A percentile compares a stretch with the other conserved stretches of the same genome.
Evolutionary conservation across 1,140 invertebrate genomes (phyloP).

Genomic region (Hypothenemus hampei): DNA sequence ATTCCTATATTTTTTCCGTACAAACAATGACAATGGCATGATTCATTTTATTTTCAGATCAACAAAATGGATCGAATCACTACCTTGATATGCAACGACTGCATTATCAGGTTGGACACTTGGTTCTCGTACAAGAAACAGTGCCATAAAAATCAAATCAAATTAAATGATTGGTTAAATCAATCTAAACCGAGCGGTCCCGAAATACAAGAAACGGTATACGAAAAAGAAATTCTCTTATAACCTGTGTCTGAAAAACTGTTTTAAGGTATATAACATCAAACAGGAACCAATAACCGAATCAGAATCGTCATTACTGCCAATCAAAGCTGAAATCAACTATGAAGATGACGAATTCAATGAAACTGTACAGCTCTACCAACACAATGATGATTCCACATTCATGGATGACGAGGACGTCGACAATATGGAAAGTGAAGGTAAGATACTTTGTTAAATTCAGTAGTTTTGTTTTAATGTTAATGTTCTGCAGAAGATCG

Average conservation of each 20-base stretch:
- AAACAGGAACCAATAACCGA: conserved; percentile 17
- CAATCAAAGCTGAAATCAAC: conserved; percentile 8
- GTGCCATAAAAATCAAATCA: conserved; percentile 53
- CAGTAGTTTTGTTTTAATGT: not conserved
- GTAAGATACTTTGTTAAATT: not conserved
- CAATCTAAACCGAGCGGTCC: conserved; percentile 21
- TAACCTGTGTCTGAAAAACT: not conserved
- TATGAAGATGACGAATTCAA: not conserved
- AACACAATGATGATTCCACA: not conserved
- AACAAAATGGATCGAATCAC: conserved; percentile 52
- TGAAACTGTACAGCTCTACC: not conserved
- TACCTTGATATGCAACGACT: conserved; percentile 53
- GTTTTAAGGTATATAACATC: conserved; percentile 2
- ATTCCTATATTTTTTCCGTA: too few species aligned
- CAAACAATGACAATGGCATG: too few species aligned
- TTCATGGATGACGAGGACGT: not conserved
- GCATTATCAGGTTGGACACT: conserved; percentile 52
- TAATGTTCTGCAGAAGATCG: conserved; percentile 4
- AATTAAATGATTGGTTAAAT: conserved; percentile 49
- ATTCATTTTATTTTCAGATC: conserved; percentile 47
- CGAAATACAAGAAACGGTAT: conserved; percentile 29
- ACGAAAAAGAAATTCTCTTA: not conserved
- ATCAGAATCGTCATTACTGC: not conserved
- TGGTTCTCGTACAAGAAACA: conserved; percentile 52
- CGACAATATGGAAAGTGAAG: conserved; percentile 3